Evolutionary conservation across 2,797 vertebrate species (phyloP), one percentile per base, ranked within the genome.

Genomic region (Etheostoma nigrum): DNA sequence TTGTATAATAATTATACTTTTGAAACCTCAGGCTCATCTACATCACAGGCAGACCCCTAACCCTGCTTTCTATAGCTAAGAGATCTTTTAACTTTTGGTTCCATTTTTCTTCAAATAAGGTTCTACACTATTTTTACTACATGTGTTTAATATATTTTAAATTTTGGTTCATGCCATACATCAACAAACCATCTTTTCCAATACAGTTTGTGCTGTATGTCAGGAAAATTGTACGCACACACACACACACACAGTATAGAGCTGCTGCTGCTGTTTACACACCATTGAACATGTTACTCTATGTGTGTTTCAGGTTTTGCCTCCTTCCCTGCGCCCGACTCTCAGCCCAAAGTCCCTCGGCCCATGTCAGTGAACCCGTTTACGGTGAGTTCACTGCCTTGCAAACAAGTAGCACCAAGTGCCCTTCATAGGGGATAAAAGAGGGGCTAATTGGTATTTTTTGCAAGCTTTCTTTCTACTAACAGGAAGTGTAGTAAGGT

Each of bases 281-380:
- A 25, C 27, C 25, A 13, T 40, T 65, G 10, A 12, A 10, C 14
- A n/a, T 45, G 30, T 33, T 2, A 4, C 33, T 51, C 12, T 23
- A 14, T 25, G n/a, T 61, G 48, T 19, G 19, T 78, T 73, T 8
- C 85, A 96, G 95, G 95, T 82, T 94, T 95, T 47, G 90, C 92
- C 72, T 91, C 94, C 45, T 94, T 95, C 78, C 89, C 94, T 9
- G 88, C 82, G 1, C 67, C 91, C 7, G 93, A 95, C 75, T 89
- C 93, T 45, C 86, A 89, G 65, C 88, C 94, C 79, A 95, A 94
- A 94, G 91, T 94, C 81, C 90, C 94, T 19, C 91, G 92, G 61
- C 93, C 94, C 5, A 93, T 95, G 91, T 96, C 95, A 49, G 94
- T 95, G 85, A 96, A 96, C 89, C 95, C 95, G 12, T 96, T 96